A percentile compares a stretch with the other conserved stretches of the same genome.
These are phyloP conservation scores for Rhagonycha lutea DNA, from an alignment of 2,888 invertebrate species.

Conservation along the genomic window DNA sequence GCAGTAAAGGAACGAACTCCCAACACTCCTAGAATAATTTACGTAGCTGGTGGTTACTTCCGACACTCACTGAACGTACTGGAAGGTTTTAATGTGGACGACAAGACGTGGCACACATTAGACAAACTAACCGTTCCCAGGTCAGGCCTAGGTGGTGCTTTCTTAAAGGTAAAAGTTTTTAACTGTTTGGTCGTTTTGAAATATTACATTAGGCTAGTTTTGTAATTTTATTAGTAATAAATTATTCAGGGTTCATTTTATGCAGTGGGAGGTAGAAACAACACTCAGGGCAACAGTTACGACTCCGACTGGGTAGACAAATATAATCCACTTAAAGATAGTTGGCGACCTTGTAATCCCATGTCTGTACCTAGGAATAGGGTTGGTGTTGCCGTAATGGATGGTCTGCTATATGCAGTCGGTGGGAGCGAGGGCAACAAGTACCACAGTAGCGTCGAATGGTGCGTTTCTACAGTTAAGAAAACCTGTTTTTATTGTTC, in stretches of 20 bases:
- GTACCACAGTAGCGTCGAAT: constrained; percentile 88
- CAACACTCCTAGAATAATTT: constrained; percentile 86
- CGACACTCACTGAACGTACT: constrained; percentile 84
- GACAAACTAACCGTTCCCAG: constrained; percentile 85
- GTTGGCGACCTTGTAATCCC: constrained; percentile 85
- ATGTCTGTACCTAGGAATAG: constrained; percentile 88
- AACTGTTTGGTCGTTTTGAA: not conserved
- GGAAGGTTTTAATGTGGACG: constrained; percentile 87
- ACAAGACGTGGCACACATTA: constrained; percentile 81
- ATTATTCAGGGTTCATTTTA: constrained; percentile 76
- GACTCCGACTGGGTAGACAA: constrained; percentile 88
- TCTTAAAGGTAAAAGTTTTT: constrained; percentile 66
- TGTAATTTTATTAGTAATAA: constrained; percentile 1
- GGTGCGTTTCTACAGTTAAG: constrained; percentile 58
- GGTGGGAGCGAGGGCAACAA: constrained; percentile 87
- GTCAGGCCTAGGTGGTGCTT: constrained; percentile 85
- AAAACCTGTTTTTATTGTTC: not conserved
- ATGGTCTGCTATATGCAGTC: constrained; percentile 87
- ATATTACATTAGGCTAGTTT: not conserved
- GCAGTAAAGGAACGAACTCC: constrained; percentile 85
- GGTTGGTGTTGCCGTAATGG: constrained; percentile 93
- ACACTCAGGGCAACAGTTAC: constrained; percentile 84
- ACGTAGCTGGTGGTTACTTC: constrained; percentile 89
- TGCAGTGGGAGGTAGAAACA: constrained; percentile 91
- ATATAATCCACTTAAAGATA: constrained; percentile 84